These are phyloP conservation scores for Crotalus horridus DNA, from an alignment of 2,113 vertebrate genomes.

Conservation along the genomic window DNA sequence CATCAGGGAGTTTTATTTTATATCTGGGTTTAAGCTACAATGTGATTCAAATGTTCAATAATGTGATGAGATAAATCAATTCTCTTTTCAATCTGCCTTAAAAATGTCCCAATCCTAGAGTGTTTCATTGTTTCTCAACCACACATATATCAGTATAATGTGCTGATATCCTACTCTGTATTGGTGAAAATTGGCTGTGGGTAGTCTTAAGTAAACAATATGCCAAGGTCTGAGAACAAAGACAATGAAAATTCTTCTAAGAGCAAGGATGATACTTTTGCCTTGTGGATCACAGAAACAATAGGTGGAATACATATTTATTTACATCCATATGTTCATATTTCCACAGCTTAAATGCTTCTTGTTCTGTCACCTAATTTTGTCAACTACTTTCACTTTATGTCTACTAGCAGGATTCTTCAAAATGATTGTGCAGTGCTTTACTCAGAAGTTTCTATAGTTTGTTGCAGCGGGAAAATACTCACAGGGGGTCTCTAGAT, in stretches of 20 bases:
- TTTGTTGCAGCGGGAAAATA: not conserved
- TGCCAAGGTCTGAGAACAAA: not conserved
- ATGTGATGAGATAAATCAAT: not conserved
- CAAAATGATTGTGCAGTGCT: not conserved
- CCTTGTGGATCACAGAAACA: not conserved
- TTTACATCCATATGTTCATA: not conserved
- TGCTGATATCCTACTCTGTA: not conserved
- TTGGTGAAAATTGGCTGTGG: not conserved
- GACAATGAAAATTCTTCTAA: not conserved
- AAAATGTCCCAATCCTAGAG: not conserved
- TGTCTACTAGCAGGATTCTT: not conserved
- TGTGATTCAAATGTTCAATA: not conserved
- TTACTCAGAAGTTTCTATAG: not conserved
- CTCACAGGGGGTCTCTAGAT: not conserved
- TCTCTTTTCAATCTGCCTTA: not conserved
- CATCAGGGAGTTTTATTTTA: not conserved
- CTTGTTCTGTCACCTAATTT: not conserved
- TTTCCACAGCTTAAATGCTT: not conserved
- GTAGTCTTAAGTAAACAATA: not conserved
- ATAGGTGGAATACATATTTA: not conserved
- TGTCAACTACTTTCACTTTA: not conserved
- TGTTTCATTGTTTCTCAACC: not conserved
- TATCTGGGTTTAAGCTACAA: not conserved
- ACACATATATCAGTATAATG: not conserved
- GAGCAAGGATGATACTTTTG: not conserved